Base-by-base conservation (phyloP, 2,113 vertebrate species). In the Oceanites oceanicus region DNA sequence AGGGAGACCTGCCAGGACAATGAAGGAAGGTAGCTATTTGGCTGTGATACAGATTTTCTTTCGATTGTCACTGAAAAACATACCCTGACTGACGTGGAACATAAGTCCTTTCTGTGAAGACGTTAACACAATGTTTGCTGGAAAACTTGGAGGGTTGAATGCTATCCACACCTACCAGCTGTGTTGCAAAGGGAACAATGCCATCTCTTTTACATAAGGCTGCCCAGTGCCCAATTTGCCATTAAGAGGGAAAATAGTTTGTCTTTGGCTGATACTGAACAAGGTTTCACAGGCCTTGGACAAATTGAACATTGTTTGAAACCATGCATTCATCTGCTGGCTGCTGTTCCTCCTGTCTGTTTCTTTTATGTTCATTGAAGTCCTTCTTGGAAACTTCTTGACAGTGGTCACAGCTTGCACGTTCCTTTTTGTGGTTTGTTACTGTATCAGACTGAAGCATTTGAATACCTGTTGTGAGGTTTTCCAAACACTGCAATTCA, bases 141-240 rank as follows among this genome's bases (percentile, higher is more conserved):
- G 86, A 90, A 55, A 95, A 44, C 49, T 86, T 49, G 45, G 36
- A 72, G 67, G 6, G 23, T 9, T 98, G 94, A 98, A 97, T 97
- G 91, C 82, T 97, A 97, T 98, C 96, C 97, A 85, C 47, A 95
- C 49, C 68, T 96, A 81, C 88, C 97, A 98, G 97, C 93, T 91
- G 34, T 85, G 87, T 53, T 40, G 15, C 65, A 79, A 21, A 75
- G 85, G 95, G 84, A 96, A 13, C 84, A 14, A 4, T 58, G 94
- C 96, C 96, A 96, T 82, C 55, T 83, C 75, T 92, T 97, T 90
- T 91, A 77, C 76, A 88, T 82, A 90, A 92, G 72, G 74, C 71
- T 93, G 85, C 71, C 40, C 75, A 80, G 70, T 47, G 81, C 92
- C 96, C 79, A 58, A 70, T 58, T 80, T 95, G 86, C 86, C 42